Evolutionary conservation across 2,113 vertebrate species (phyloP).

Genomic region (Dromas ardeola): DNA sequence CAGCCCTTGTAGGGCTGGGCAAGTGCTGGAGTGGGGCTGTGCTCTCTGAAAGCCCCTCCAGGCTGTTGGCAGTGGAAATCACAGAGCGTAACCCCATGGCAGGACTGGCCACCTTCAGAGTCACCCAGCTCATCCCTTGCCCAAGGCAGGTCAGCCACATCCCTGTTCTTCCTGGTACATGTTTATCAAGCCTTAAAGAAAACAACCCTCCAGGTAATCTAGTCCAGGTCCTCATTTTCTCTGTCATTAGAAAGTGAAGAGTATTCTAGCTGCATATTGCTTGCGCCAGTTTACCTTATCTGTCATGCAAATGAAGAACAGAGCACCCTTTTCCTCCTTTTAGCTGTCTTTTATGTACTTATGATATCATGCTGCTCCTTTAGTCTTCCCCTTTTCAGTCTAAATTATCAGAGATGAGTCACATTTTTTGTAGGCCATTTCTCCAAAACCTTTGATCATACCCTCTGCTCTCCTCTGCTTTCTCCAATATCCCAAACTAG

Average conservation of each 20-base stretch:
- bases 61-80: background rate
- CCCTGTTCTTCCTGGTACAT: background rate
- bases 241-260: background rate
- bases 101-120: background rate
- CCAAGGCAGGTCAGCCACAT: background rate
- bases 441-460: background rate
- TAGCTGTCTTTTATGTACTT: background rate
- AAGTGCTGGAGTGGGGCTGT: background rate
- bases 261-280: background rate
- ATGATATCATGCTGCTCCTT: background rate
- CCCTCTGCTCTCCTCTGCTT: background rate
- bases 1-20: background rate
- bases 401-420: background rate
- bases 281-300: background rate
- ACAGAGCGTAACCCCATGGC: rapidly evolving
- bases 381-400: background rate
- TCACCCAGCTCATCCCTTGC: background rate
- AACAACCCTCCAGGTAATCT: background rate
- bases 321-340: background rate
- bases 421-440: background rate
- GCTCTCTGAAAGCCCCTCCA: background rate
- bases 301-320: background rate
- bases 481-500: background rate
- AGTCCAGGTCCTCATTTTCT: background rate
- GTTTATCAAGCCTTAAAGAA: background rate